phyloP scores from a whole-genome alignment of 2,888 invertebrate species.

The Heliconius ismenius region DNA sequence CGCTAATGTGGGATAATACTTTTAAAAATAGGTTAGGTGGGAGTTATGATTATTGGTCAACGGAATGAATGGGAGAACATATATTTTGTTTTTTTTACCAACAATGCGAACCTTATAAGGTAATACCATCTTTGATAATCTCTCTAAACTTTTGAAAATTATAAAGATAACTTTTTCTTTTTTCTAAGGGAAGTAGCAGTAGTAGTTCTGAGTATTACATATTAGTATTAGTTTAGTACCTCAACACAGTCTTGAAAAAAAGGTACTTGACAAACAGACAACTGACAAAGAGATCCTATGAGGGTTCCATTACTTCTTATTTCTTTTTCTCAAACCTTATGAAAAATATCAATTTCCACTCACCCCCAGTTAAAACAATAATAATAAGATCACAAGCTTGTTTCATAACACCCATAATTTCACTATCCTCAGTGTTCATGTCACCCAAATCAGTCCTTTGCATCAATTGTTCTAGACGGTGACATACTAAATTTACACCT shows the following conservation, averaged over 20 bases:
- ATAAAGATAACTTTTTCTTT: too few species aligned
- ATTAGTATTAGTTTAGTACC: background rate
- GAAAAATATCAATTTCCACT: slow-evolving; percentile 21
- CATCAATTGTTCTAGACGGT: slow-evolving; percentile 84
- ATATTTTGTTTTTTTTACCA: background rate
- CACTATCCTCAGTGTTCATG: slow-evolving; percentile 71
- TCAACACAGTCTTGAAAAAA: background rate
- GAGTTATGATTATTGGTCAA: too few species aligned
- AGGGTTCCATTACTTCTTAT: too few species aligned
- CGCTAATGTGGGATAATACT: too few species aligned
- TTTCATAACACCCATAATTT: slow-evolving; percentile 85
- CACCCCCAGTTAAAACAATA: slow-evolving; percentile 92
- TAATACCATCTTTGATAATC: too few species aligned
- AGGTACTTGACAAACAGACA: background rate
- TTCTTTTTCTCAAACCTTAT: background rate
- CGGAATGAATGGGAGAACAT: too few species aligned
- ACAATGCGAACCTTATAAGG: too few species aligned
- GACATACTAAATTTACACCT: slow-evolving; percentile 88
- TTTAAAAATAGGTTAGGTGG: too few species aligned
- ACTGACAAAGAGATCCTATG: too few species aligned
- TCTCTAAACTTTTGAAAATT: too few species aligned
- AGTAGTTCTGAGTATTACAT: too few species aligned
- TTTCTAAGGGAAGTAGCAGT: too few species aligned
- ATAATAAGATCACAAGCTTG: slow-evolving; percentile 93
- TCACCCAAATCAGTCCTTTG: slow-evolving; percentile 56